Conservation (phyloP, 2,888 invertebrate genomes). For the Chrysomela aeneicollis region DNA sequence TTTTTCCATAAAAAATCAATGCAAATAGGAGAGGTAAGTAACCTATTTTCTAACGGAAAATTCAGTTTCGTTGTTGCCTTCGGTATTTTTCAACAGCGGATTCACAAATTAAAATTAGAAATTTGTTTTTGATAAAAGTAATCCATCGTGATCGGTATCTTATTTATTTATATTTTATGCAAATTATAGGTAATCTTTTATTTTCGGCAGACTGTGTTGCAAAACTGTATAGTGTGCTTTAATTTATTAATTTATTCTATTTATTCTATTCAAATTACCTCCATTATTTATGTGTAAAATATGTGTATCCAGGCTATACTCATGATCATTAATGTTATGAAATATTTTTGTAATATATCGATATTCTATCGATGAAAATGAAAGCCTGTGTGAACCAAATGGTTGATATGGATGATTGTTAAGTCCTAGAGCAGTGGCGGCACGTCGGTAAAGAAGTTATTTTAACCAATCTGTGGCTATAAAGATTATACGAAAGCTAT, state of each 20-base stretch:
- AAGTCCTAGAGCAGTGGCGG: too few species aligned
- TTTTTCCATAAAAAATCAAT: background rate
- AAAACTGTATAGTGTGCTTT: background rate
- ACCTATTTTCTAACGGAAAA: too few species aligned
- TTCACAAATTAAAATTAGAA: conserved; percentile 8
- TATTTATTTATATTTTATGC: conserved; percentile 15
- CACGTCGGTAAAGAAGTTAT: too few species aligned
- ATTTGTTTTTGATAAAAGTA: background rate
- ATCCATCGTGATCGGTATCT: background rate
- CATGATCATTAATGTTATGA: too few species aligned
- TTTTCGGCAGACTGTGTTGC: conserved; percentile 4
- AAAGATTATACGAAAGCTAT: too few species aligned
- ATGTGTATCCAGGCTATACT: too few species aligned
- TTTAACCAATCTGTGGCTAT: too few species aligned
- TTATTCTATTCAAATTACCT: background rate
- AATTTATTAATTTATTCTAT: conserved; percentile 2
- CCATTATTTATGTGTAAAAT: background rate
- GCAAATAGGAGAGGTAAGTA: too few species aligned
- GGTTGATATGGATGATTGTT: too few species aligned
- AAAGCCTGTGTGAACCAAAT: too few species aligned
- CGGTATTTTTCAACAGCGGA: background rate
- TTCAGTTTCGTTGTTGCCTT: background rate
- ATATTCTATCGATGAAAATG: too few species aligned
- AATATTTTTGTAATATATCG: too few species aligned
- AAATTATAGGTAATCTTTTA: conserved; percentile 11